phyloP scores from a whole-genome alignment of 2,888 invertebrate species.

The Endomychus coccineus region DNA sequence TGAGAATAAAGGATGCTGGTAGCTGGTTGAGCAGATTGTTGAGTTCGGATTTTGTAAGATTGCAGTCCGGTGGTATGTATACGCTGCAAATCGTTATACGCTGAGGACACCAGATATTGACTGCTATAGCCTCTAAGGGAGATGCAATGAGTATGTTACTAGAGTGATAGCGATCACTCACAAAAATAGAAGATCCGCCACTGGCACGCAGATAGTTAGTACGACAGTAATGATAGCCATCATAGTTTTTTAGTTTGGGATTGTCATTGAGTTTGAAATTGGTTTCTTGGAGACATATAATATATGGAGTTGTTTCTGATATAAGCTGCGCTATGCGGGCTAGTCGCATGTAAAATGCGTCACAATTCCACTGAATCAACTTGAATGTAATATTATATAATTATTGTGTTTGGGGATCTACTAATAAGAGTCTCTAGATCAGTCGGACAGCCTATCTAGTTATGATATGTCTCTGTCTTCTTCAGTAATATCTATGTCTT shows the following conservation, averaged over 20 bases:
- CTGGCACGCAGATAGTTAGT: slow-evolving; percentile 8
- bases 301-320: slow-evolving; percentile 6
- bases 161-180: slow-evolving; percentile 2
- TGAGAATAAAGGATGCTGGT: neutral
- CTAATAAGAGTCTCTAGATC: no score
- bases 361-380: slow-evolving; percentile 16
- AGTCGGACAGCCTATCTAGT: no score
- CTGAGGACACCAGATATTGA: slow-evolving; percentile 6
- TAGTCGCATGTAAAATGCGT: slow-evolving; percentile 11
- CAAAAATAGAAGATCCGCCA: slow-evolving; percentile 13
- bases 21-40: neutral
- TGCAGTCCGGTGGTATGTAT: slow-evolving; percentile 2
- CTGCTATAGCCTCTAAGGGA: slow-evolving; percentile 12
- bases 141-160: slow-evolving; percentile 9
- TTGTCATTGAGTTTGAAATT: slow-evolving; percentile 12
- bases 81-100: slow-evolving; percentile 4
- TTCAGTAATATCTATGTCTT: no score
- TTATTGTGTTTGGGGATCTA: neutral
- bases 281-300: slow-evolving; percentile 17
- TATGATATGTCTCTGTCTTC: no score
- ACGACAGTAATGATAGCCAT: slow-evolving; percentile 6
- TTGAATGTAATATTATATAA: neutral
- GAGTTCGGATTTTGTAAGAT: slow-evolving; percentile 2
- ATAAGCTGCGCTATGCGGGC: slow-evolving; percentile 14
- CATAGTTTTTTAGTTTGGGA: slow-evolving; percentile 11